Base-by-base conservation (phyloP, 1,140 invertebrate genomes). In the Cylas formicarius region DNA sequence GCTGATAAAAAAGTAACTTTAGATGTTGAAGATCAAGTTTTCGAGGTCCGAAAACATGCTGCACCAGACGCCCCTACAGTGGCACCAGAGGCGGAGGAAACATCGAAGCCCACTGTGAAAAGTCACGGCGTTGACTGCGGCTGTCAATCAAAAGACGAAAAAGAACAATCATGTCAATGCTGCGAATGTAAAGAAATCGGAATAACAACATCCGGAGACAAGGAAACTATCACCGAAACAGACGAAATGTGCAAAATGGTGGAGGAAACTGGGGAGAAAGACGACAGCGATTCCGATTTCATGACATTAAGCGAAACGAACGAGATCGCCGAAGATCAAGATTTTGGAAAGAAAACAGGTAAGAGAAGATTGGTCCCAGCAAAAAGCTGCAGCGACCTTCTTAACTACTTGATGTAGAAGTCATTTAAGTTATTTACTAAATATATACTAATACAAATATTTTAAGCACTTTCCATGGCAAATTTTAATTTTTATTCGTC, bases 81-180 rank as follows among this genome's bases (percentile, higher is more conserved):
- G n/a, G n/a, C n/a, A n/a, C n/a, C n/a, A n/a, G n/a, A n/a, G n/a
- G n/a, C n/a, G n/a, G n/a, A n/a, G n/a, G n/a, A n/a, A n/a, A n/a
- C n/a, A n/a, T n/a, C n/a, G n/a, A n/a, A n/a, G n/a, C n/a, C n/a
- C n/a, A n/a, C n/a, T n/a, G n/a, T n/a, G n/a, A n/a, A n/a, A n/a
- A n/a, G n/a, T n/a, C n/a, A n/a, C n/a, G n/a, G n/a, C 26, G 19
- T 22, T 34, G 52, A 53, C 35, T 39, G 47, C 39, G 33, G 22
- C 16, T 53, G 52, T 53, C 52, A 53, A 22, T 49, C 52, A 43
- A 44, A 32, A 42, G 31, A 41, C 46, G 38, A 33, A 31, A 38
- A 27, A 43, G 41, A 53, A 45, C 52, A 46, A 42, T 53, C 52
- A 53, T 50, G 52, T 53, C 47, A 53, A 49, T 53, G 52, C 40